Conservation (phyloP, 2,113 vertebrate genomes). For the Dromas ardeola region DNA sequence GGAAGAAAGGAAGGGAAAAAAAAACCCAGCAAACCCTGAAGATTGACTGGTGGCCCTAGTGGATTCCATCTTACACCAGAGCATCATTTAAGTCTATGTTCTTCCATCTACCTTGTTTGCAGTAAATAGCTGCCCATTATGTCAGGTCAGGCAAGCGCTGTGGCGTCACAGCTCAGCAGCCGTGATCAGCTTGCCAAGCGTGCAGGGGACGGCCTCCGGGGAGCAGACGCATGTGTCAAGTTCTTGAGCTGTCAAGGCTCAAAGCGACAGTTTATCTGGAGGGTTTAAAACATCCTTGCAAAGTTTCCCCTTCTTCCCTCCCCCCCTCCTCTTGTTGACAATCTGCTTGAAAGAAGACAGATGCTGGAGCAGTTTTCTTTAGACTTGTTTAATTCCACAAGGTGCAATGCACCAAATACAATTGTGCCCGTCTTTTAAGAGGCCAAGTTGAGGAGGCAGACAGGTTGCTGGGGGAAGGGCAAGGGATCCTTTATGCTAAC, state of each 20-base stretch:
- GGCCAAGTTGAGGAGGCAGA: constrained; percentile 40
- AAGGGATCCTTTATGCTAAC: constrained; percentile 18
- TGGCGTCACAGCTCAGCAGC: constrained; percentile 78
- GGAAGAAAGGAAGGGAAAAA: background rate
- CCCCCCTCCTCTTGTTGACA: constrained; percentile 72
- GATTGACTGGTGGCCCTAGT: constrained; percentile 73
- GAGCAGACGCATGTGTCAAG: constrained; percentile 61
- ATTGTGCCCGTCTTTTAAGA: constrained; percentile 65
- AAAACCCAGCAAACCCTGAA: background rate
- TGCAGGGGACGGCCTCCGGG: constrained; percentile 36
- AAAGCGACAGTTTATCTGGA: constrained; percentile 78
- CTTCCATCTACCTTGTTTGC: constrained; percentile 86
- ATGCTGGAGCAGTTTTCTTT: constrained; percentile 80
- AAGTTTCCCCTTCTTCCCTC: constrained; percentile 45
- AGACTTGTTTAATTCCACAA: constrained; percentile 73
- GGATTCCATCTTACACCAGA: constrained; percentile 77
- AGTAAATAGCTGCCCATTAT: constrained; percentile 90
- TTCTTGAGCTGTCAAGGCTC: constrained; percentile 78
- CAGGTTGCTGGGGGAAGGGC: background rate
- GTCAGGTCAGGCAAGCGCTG: constrained; percentile 77
- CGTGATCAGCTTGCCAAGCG: constrained; percentile 62
- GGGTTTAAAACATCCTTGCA: constrained; percentile 72
- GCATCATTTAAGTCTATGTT: constrained; percentile 86
- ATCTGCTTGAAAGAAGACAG: constrained; percentile 81
- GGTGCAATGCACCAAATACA: constrained; percentile 65